Evolutionary conservation across 2,113 vertebrate species (phyloP).

Genomic region (Motacilla tschutschensis): DNA sequence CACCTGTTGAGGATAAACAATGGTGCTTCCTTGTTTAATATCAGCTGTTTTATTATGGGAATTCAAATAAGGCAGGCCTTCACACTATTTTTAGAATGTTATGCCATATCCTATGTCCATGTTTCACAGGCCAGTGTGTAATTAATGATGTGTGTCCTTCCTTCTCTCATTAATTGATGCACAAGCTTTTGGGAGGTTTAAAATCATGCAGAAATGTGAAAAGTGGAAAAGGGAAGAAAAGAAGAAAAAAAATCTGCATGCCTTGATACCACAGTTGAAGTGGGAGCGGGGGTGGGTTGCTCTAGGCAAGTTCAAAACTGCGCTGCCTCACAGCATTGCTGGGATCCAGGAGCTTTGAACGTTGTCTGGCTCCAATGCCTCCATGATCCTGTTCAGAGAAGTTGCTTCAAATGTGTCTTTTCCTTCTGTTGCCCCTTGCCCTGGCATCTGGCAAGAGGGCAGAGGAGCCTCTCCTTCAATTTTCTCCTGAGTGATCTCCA

Average conservation of each 20-base stretch:
- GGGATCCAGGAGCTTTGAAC: background rate
- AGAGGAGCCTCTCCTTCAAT: slow-evolving; percentile 39
- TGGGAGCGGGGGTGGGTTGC: fast-evolving
- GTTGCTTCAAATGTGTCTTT: background rate
- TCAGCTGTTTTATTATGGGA: slow-evolving; percentile 11
- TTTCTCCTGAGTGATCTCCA: slow-evolving; percentile 45
- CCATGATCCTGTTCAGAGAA: background rate
- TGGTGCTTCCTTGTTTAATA: background rate
- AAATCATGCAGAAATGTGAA: slow-evolving; percentile 12
- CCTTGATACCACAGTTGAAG: background rate
- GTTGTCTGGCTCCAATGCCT: background rate
- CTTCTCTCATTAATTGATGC: slow-evolving; percentile 17
- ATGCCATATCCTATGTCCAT: background rate
- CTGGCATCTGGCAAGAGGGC: slow-evolving; percentile 35
- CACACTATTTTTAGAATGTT: slow-evolving; percentile 1
- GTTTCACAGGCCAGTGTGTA: background rate
- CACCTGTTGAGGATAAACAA: background rate
- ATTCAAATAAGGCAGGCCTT: background rate
- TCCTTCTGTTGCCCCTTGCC: slow-evolving; percentile 24
- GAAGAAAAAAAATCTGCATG: background rate
- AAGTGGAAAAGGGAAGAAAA: background rate
- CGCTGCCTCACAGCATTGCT: background rate
- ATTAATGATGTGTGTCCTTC: slow-evolving; percentile 22
- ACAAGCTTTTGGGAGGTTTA: slow-evolving; percentile 10
- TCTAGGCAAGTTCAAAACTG: background rate